A percentile compares a stretch with the other conserved stretches of the same genome.
These are phyloP conservation scores for Strix aluco DNA, from an alignment of 2,113 vertebrate genomes.

Conservation along the genomic window DNA sequence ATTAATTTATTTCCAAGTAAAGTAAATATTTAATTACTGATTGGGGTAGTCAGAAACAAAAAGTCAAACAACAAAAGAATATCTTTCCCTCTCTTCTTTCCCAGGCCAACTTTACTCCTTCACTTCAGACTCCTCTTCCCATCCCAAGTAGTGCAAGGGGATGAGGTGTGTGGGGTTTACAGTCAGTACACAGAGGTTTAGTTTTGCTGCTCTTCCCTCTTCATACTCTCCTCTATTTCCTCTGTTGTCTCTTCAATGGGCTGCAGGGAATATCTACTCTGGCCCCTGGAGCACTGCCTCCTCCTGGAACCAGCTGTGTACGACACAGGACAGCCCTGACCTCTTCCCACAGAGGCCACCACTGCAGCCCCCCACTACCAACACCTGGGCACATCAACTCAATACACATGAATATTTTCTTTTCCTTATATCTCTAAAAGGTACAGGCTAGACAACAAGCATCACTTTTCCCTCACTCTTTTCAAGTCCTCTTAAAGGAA, in stretches of 20 bases:
- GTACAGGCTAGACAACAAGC: neutral
- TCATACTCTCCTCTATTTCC: neutral
- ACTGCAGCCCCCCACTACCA: neutral
- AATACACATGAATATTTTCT: neutral
- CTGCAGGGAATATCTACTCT: neutral
- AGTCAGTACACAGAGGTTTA: neutral
- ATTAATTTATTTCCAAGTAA: neutral
- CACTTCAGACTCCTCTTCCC: neutral
- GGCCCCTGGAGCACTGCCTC: neutral
- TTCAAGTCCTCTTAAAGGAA: neutral
- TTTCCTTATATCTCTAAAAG: neutral
- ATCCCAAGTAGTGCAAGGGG: neutral
- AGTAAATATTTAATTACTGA: neutral
- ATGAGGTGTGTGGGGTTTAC: accelerated
- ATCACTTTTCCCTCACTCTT: accelerated
- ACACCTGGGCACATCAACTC: neutral
- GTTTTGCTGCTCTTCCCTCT: neutral
- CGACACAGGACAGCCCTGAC: accelerated
- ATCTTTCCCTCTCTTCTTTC: neutral
- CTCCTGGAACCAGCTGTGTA: neutral
- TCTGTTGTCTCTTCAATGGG: accelerated
- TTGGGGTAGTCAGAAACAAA: neutral
- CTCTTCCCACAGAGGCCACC: neutral
- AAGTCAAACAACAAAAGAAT: neutral
- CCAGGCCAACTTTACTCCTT: neutral